These are phyloP conservation scores for Timema podura DNA, from an alignment of 2,888 invertebrate genomes.

Conservation along the genomic window DNA sequence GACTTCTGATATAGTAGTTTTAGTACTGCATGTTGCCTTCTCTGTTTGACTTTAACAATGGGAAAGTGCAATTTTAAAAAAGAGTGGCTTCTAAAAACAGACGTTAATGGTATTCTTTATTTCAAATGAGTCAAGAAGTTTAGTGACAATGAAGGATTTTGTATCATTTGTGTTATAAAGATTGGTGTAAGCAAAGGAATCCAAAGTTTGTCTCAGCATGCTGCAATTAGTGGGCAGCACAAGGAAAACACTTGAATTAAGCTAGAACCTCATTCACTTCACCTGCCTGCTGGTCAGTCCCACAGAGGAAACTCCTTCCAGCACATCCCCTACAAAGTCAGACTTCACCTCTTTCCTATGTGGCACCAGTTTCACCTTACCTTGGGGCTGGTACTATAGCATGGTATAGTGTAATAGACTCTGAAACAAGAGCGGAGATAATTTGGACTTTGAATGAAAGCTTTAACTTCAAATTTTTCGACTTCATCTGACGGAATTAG, in stretches of 20 bases:
- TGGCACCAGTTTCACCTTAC: too few species aligned
- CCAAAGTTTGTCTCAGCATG: too few species aligned
- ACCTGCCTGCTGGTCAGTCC: neutral
- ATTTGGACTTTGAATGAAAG: slow-evolving; percentile 5
- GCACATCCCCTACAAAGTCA: too few species aligned
- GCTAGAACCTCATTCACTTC: neutral
- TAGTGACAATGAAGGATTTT: neutral
- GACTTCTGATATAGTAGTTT: too few species aligned
- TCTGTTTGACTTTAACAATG: slow-evolving; percentile 1
- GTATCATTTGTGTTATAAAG: neutral
- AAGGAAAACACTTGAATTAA: neutral
- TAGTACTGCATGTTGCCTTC: too few species aligned
- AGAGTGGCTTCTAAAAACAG: slow-evolving; percentile 11
- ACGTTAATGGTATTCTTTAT: neutral
- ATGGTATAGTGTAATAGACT: neutral
- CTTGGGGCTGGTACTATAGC: too few species aligned
- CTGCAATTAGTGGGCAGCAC: too few species aligned
- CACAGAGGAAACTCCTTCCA: too few species aligned
- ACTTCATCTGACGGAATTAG: neutral
- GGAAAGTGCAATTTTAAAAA: neutral
- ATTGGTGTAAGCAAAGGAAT: too few species aligned
- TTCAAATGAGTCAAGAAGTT: neutral
- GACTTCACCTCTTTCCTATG: too few species aligned
- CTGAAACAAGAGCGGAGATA: neutral
- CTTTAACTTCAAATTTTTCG: neutral